phyloP scores from a whole-genome alignment of 2,797 vertebrate species.

The Pseudochromis fuscus region DNA sequence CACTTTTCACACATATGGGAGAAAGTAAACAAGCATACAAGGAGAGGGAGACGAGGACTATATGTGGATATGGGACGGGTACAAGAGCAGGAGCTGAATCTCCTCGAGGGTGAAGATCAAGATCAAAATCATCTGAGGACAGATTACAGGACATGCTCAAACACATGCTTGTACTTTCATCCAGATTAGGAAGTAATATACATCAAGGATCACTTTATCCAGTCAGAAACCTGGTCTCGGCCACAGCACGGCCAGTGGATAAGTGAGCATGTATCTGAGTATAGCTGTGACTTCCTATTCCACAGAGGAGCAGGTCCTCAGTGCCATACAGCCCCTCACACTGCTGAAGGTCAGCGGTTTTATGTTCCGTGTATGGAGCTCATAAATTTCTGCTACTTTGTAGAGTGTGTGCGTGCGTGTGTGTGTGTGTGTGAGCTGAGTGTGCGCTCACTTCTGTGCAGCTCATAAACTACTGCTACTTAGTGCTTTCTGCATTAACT shows the following conservation, averaged over 20 bases:
- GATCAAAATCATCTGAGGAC: conserved; percentile 29
- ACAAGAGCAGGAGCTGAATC: conserved; percentile 4
- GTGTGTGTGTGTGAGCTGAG: conserved; percentile 38
- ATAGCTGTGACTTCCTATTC: conserved; percentile 69
- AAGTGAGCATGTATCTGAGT: conserved; percentile 47
- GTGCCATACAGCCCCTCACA: conserved; percentile 70
- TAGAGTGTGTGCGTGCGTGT: conserved; percentile 61
- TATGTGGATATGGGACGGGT: background rate
- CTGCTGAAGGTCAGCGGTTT: conserved; percentile 83
- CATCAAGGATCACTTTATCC: conserved; percentile 46
- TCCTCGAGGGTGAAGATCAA: conserved; percentile 6
- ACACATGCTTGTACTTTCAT: conserved; percentile 21
- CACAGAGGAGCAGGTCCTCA: conserved; percentile 76
- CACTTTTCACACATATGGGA: background rate
- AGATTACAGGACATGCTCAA: conserved; percentile 26
- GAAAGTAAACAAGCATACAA: background rate
- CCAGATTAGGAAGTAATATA: conserved; percentile 34
- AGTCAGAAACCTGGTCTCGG: conserved; percentile 21
- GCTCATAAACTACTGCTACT: conserved; percentile 82
- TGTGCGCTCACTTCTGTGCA: conserved; percentile 62
- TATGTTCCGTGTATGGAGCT: conserved; percentile 83
- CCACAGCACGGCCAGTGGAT: conserved; percentile 19
- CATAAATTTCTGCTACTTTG: conserved; percentile 84
- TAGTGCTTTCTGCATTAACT: conserved; percentile 82
- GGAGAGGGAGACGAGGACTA: background rate